These are phyloP conservation scores for Carapus acus DNA, from an alignment of 2,797 vertebrate genomes.

Conservation along the genomic window DNA sequence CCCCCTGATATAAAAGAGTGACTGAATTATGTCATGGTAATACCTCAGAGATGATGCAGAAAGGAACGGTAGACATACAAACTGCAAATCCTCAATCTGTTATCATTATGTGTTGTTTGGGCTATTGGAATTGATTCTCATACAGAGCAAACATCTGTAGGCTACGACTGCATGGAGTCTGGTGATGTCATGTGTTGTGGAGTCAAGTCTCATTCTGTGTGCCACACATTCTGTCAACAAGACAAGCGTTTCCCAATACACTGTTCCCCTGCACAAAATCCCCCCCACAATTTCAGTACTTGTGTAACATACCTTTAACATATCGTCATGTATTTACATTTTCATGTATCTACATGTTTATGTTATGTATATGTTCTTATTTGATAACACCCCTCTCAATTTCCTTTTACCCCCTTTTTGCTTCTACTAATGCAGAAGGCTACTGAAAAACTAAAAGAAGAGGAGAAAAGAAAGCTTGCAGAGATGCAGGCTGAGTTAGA, in stretches of 20 bases:
- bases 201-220: constrained; percentile 59
- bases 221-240: constrained; percentile 53
- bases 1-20: constrained; percentile 7
- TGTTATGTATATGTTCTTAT: constrained; percentile 9
- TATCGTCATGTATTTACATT: constrained; percentile 48
- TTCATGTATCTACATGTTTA: constrained; percentile 48
- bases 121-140: too few species aligned
- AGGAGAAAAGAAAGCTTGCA: constrained; percentile 83
- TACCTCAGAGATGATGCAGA: constrained; percentile 1
- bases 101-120: too few species aligned
- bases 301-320: constrained; percentile 21
- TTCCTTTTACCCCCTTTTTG: constrained; percentile 41
- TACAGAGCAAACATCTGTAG: too few species aligned
- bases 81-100: too few species aligned
- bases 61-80: background rate
- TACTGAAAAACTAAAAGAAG: constrained; percentile 88
- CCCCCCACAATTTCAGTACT: constrained; percentile 1
- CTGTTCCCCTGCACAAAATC: too few species aligned
- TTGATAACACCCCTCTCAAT: constrained; percentile 46
- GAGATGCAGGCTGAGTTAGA: constrained; percentile 92
- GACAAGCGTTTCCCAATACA: constrained; percentile 42
- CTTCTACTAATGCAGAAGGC: constrained; percentile 80
- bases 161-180: constrained; percentile 67
- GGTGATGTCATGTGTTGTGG: constrained; percentile 63
- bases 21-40: constrained; percentile 14